Conservation (phyloP, 2,113 vertebrate genomes). For the Archilochus colubris region DNA sequence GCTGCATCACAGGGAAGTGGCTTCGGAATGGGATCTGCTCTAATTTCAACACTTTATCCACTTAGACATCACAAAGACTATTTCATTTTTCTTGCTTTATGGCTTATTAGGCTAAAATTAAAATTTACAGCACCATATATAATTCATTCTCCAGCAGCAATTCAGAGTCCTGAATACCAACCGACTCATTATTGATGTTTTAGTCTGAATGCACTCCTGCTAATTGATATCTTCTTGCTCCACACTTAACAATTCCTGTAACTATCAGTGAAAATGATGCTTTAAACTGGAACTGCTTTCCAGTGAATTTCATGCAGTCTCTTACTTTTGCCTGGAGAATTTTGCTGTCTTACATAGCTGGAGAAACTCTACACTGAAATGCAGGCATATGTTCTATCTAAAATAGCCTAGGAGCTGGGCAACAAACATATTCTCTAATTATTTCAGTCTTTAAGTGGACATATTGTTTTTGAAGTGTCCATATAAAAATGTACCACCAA, state of each 20-base stretch:
- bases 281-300: conserved; percentile 41
- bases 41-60: conserved; percentile 33
- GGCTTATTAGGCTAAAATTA: conserved; percentile 52
- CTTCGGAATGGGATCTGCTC: neutral
- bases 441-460: neutral
- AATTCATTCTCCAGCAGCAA: conserved; percentile 49
- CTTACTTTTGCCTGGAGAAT: conserved; percentile 12
- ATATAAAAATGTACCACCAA: neutral
- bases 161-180: conserved; percentile 35
- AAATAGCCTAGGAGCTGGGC: neutral
- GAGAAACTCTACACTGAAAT: neutral
- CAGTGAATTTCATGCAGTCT: conserved; percentile 24
- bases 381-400: neutral
- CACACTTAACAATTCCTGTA: conserved; percentile 37
- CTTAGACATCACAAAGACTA: conserved; percentile 17
- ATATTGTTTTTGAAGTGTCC: neutral
- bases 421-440: neutral
- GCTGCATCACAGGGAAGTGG: neutral
- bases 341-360: neutral
- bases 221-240: conserved; percentile 26
- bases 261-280: neutral
- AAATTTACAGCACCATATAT: conserved; percentile 52
- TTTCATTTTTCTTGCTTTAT: conserved; percentile 47
- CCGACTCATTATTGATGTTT: conserved; percentile 9
- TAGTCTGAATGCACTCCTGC: conserved; percentile 19